Conservation (phyloP, 2,113 vertebrate genomes). For the Paracanthobrama guichenoti region DNA sequence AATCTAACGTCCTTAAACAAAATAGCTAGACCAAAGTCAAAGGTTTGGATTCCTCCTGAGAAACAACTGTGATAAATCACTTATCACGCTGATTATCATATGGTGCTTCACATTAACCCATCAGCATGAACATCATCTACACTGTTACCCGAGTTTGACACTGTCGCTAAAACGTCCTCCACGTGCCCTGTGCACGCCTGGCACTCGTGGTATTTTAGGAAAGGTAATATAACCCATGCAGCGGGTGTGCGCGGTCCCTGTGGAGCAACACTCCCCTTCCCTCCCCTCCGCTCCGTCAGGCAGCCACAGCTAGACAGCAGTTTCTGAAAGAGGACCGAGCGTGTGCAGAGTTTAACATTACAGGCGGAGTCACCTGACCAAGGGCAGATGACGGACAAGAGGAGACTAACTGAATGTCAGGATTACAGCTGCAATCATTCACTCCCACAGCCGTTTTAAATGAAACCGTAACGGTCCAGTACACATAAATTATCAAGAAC, state of each 20-base stretch:
- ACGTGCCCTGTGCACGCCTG: background rate
- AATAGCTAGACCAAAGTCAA: conserved; percentile 12
- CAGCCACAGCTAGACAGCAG: conserved; percentile 5
- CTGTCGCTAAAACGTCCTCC: conserved; percentile 4
- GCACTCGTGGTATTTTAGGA: conserved; percentile 27
- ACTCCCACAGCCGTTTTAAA: conserved; percentile 18
- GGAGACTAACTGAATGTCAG: background rate
- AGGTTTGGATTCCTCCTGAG: background rate
- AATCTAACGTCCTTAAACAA: background rate
- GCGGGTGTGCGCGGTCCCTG: background rate
- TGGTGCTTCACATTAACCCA: background rate
- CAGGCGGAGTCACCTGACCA: background rate
- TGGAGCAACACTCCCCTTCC: background rate
- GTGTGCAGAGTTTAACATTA: conserved; percentile 5
- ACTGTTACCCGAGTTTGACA: background rate
- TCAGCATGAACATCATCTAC: conserved; percentile 31
- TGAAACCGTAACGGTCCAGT: background rate
- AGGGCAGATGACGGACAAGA: conserved; percentile 18
- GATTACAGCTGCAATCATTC: conserved; percentile 28
- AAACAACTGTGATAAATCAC: background rate
- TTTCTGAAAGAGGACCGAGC: background rate
- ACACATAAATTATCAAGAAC: conserved; percentile 17
- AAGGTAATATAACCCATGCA: conserved; percentile 41
- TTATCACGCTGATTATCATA: conserved; percentile 4
- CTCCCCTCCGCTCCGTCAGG: background rate